Percentiles rank a stretch among this genome's conserved stretches.
Conservation (phyloP, 2,113 vertebrate species). For the Phaethon lepturus region DNA sequence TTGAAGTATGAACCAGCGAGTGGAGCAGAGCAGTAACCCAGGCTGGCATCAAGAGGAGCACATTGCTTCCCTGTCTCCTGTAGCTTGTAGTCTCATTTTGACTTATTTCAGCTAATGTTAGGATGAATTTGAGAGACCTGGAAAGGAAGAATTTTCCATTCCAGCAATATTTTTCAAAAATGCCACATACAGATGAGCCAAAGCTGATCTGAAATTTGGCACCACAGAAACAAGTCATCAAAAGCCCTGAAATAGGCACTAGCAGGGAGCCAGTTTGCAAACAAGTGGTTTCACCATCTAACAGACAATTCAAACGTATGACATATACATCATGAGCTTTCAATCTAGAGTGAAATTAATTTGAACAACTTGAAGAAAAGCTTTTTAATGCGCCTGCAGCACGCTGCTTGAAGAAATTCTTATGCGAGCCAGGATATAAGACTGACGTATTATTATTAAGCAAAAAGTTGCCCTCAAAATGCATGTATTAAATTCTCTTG, state of each 20-base stretch:
- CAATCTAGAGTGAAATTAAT: fast-evolving
- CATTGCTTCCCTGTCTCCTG: background rate
- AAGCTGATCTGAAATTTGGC: background rate
- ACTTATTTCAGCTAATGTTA: background rate
- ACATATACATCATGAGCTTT: background rate
- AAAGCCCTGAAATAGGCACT: fast-evolving
- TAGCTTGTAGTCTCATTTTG: background rate
- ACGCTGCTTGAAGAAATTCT: background rate
- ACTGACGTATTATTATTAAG: background rate
- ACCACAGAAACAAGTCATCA: background rate
- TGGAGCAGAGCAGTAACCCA: background rate
- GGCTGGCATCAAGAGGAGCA: background rate
- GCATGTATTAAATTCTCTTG: background rate
- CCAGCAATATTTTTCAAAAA: background rate
- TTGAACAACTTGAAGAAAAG: background rate
- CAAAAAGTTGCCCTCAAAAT: constrained; percentile 14
- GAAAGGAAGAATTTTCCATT: background rate
- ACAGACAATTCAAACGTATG: background rate
- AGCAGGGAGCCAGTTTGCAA: background rate
- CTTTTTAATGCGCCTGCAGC: background rate
- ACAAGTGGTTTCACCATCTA: background rate
- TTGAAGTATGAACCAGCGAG: background rate
- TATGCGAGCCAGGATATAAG: background rate
- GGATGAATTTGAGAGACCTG: background rate
- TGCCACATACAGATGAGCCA: background rate